Conservation (phyloP, 2,797 vertebrate species). For the Sebastes cheni region DNA sequence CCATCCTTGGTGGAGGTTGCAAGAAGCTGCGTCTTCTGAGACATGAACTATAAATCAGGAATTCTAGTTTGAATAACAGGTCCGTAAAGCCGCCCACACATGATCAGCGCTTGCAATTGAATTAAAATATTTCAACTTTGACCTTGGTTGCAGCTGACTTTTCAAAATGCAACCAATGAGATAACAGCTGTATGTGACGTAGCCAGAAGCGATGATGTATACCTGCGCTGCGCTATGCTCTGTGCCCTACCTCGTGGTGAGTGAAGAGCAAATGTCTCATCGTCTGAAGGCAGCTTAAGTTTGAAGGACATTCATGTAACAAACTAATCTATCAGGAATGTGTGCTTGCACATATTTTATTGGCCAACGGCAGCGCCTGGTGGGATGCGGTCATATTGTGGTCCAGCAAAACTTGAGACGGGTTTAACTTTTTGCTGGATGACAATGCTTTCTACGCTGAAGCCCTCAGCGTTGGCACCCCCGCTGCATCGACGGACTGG, state of each 20-base stretch:
- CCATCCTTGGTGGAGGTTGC: not conserved
- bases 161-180: not conserved
- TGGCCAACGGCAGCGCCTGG: not conserved
- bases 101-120: not conserved
- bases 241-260: not conserved
- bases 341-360: not conserved
- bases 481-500: too few species aligned
- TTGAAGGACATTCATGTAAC: too few species aligned
- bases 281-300: not conserved
- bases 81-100: not conserved
- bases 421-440: too few species aligned
- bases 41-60: not conserved
- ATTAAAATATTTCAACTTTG: not conserved
- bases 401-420: too few species aligned
- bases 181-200: not conserved
- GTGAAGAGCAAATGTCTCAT: not conserved
- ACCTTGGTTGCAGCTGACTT: not conserved
- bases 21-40: not conserved
- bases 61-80: not conserved
- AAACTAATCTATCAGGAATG: not conserved
- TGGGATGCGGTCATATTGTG: too few species aligned
- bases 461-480: too few species aligned
- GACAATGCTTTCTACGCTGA: too few species aligned
- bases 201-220: not conserved
- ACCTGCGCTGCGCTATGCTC: not conserved